phyloP scores from a whole-genome alignment of 2,888 invertebrate species.

The Nowickia ferox region DNA sequence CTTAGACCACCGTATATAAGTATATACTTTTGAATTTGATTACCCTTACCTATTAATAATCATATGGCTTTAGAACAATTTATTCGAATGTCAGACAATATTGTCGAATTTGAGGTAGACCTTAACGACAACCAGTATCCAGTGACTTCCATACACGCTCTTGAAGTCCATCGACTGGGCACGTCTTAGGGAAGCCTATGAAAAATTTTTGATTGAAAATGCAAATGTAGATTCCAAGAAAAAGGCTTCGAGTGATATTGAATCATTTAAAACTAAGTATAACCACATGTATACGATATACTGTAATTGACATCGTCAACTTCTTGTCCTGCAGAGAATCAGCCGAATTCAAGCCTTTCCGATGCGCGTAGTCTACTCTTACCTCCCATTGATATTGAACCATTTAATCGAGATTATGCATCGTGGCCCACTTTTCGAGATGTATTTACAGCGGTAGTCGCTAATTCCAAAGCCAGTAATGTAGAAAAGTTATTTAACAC shows the following conservation, averaged over 20 bases:
- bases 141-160: not conserved
- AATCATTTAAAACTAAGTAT: not conserved
- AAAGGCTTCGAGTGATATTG: not conserved
- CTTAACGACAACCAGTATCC: constrained; percentile 7
- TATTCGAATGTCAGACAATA: not conserved
- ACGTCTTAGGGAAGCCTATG: not conserved
- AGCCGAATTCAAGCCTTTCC: not conserved
- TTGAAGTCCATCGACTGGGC: not conserved
- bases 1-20: too few relatives aligned
- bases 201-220: constrained; percentile 13
- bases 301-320: not conserved
- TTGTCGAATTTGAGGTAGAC: not conserved
- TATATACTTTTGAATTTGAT: too few relatives aligned
- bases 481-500: too few relatives aligned
- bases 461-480: not conserved
- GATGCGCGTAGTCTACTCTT: too few relatives aligned
- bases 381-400: too few relatives aligned
- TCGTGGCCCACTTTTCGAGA: not conserved
- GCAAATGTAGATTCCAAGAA: not conserved
- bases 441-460: not conserved
- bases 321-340: not conserved
- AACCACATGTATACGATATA: not conserved
- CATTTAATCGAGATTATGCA: not conserved
- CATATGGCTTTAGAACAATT: constrained; percentile 23
- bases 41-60: not conserved